A percentile compares a stretch with the other conserved stretches of the same genome.
phyloP scores from a whole-genome alignment of 2,797 vertebrate genomes.

The Melopsittacus undulatus region DNA sequence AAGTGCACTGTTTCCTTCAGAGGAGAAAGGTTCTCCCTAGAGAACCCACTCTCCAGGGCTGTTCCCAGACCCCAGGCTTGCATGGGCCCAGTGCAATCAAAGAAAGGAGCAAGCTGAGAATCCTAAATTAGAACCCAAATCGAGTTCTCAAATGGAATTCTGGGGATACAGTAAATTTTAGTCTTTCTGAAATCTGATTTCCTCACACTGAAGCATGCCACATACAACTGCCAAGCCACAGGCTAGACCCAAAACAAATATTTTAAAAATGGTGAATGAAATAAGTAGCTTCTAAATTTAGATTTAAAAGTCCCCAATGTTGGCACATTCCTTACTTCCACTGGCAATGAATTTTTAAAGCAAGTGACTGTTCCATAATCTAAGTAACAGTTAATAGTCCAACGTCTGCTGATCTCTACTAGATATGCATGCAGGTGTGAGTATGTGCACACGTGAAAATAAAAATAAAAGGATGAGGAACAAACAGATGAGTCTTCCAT shows the following conservation, averaged over 20 bases:
- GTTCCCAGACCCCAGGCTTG: neutral
- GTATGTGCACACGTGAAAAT: neutral
- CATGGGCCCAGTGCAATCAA: neutral
- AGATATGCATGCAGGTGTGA: neutral
- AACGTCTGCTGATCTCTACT: neutral
- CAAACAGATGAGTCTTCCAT: neutral
- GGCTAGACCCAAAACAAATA: constrained; percentile 71
- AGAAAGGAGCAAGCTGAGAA: neutral
- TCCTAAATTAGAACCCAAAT: neutral
- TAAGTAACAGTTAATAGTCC: constrained; percentile 40
- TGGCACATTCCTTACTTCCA: constrained; percentile 52
- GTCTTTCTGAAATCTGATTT: constrained; percentile 40
- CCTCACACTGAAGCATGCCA: constrained; percentile 16
- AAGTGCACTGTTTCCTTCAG: neutral
- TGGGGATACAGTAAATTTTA: constrained; percentile 38
- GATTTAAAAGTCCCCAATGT: constrained; percentile 51
- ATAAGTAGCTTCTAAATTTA: constrained; percentile 69
- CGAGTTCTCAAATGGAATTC: constrained; percentile 5
- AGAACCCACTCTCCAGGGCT: neutral
- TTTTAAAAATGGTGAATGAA: constrained; percentile 68
- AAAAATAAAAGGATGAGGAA: neutral
- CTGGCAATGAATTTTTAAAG: constrained; percentile 52
- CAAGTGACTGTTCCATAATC: constrained; percentile 47
- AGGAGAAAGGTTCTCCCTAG: neutral
- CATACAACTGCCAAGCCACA: constrained; percentile 57